A percentile compares a stretch with the other conserved stretches of the same genome.
These are phyloP conservation scores for Panzeria rudis DNA, from an alignment of 2,888 invertebrate species.

Conservation along the genomic window DNA sequence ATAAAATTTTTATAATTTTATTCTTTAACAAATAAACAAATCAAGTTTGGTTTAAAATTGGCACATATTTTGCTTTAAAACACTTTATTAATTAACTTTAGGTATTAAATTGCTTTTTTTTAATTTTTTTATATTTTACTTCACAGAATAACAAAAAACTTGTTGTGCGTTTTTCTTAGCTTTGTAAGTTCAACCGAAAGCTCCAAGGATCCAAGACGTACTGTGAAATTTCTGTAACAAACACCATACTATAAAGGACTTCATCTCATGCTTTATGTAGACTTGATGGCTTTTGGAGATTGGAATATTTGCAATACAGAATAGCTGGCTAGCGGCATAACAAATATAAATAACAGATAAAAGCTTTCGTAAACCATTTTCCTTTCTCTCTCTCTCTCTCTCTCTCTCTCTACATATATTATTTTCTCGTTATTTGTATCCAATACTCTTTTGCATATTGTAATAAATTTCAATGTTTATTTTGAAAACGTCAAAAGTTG, in stretches of 20 bases:
- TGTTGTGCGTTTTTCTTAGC: conserved; percentile 19
- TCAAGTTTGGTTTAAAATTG: conserved; percentile 31
- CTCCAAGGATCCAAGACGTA: conserved; percentile 80
- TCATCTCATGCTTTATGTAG: conserved; percentile 54
- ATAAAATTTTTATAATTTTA: background rate
- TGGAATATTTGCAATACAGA: conserved; percentile 54
- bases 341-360: background rate
- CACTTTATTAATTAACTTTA: background rate
- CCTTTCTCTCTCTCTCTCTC: conserved; percentile 11
- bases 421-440: background rate
- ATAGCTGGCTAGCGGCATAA: conserved; percentile 57
- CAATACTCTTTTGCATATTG: background rate
- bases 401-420: too few relatives aligned
- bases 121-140: background rate
- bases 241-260: conserved; percentile 66
- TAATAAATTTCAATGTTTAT: conserved; percentile 46
- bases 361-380: conserved; percentile 19
- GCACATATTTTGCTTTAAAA: conserved; percentile 37
- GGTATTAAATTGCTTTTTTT: background rate
- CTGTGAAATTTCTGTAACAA: conserved; percentile 76
- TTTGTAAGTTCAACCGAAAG: conserved; percentile 68
- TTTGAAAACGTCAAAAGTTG: conserved; percentile 52
- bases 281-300: conserved; percentile 62
- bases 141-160: conserved; percentile 39
- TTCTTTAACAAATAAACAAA: background rate